phyloP scores from a whole-genome alignment of 2,888 invertebrate genomes.

The Rhingia campestris region DNA sequence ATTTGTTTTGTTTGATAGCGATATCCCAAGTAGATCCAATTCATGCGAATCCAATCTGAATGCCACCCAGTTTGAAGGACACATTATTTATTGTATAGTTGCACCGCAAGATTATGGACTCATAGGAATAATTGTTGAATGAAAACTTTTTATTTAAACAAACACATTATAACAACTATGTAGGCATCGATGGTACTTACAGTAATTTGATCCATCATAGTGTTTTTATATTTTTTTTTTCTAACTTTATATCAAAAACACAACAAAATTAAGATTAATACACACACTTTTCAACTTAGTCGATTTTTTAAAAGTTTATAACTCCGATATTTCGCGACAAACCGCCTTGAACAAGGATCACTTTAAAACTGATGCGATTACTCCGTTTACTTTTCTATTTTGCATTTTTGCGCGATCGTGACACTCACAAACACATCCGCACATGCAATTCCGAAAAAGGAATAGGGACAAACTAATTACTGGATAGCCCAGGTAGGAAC shows the following conservation, averaged over 20 bases:
- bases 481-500: constrained; percentile 18
- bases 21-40: not conserved
- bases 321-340: not conserved
- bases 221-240: not conserved
- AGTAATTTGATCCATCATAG: constrained; percentile 5
- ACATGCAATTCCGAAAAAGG: not conserved
- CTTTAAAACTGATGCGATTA: no score
- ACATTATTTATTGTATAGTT: not conserved
- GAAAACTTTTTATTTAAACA: not conserved
- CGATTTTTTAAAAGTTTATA: not conserved
- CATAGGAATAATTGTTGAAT: not conserved
- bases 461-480: not conserved
- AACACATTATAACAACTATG: not conserved
- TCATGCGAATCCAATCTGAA: not conserved
- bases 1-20: not conserved
- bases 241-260: not conserved
- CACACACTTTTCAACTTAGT: not conserved
- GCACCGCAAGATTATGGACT: not conserved
- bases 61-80: constrained; percentile 2
- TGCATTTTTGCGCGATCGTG: no score
- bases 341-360: no score
- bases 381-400: not conserved
- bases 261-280: not conserved
- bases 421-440: not conserved
- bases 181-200: not conserved